A percentile compares a stretch with the other conserved stretches of the same genome.
Conservation (phyloP, 2,888 invertebrate genomes). For the Tethea ocularis region DNA sequence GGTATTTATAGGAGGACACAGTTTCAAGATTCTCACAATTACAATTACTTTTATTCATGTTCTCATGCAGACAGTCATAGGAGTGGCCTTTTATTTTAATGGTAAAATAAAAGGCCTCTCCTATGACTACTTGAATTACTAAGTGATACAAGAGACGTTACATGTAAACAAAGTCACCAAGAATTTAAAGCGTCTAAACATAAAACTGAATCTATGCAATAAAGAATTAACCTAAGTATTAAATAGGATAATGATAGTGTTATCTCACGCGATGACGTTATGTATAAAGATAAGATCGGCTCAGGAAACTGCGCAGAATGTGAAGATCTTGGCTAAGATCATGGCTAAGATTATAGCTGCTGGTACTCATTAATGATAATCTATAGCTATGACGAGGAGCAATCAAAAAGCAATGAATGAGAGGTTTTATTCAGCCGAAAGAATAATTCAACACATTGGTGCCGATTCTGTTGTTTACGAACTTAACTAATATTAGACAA, state of each 20-base stretch:
- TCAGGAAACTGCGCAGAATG: conserved; percentile 37
- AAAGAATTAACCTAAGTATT: conserved; percentile 9
- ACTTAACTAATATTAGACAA: too few relatives aligned
- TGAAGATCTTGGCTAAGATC: conserved; percentile 49
- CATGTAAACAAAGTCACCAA: neutral
- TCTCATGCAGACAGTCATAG: too few relatives aligned
- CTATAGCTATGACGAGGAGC: conserved; percentile 10
- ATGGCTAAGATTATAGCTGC: conserved; percentile 30
- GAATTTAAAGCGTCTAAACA: neutral
- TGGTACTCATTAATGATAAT: conserved; percentile 23
- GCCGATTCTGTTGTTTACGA: too few relatives aligned
- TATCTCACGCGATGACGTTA: conserved; percentile 19
- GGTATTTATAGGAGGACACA: too few relatives aligned
- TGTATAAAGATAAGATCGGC: conserved; percentile 31
- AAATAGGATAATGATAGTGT: conserved; percentile 8
- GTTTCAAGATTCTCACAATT: too few relatives aligned
- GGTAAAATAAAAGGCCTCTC: too few relatives aligned
- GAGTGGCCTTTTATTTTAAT: too few relatives aligned
- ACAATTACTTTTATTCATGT: too few relatives aligned
- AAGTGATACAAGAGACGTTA: neutral
- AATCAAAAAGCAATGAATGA: conserved; percentile 8
- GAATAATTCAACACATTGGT: too few relatives aligned
- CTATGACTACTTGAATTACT: too few relatives aligned
- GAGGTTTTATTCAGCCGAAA: too few relatives aligned
- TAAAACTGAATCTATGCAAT: neutral